A percentile compares a stretch with the other conserved stretches of the same genome.
These are phyloP conservation scores for Numenius arquata DNA, from an alignment of 2,113 vertebrate species.

Conservation along the genomic window DNA sequence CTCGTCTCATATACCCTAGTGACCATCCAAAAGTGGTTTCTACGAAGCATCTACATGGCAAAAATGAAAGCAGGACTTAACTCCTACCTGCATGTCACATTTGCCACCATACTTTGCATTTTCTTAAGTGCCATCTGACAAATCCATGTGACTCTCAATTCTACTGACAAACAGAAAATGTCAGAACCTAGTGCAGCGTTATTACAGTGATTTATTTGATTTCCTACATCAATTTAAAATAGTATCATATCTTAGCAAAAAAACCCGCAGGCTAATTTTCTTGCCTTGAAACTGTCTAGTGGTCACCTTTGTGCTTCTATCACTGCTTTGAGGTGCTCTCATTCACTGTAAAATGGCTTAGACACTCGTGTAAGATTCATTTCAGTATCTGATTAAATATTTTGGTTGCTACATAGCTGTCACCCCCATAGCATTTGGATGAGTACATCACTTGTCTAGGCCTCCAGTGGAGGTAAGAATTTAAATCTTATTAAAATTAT, in stretches of 20 bases:
- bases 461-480: neutral
- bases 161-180: neutral
- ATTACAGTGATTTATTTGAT: neutral
- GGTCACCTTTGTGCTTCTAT: neutral
- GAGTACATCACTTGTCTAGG: neutral
- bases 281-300: neutral
- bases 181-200: neutral
- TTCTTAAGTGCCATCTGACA: neutral
- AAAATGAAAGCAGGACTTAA: neutral
- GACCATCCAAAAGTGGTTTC: neutral
- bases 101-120: neutral
- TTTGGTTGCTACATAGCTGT: neutral
- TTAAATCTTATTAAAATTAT: neutral
- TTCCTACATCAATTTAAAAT: neutral
- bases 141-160: neutral
- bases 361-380: neutral
- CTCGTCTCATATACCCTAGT: neutral
- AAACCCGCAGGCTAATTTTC: neutral
- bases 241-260: neutral
- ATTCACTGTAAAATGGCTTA: neutral
- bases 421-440: neutral
- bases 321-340: neutral
- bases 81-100: neutral
- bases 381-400: neutral
- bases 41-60: neutral